These are phyloP conservation scores for Augochlorella aurata DNA, from an alignment of 2,888 invertebrate genomes.

Conservation along the genomic window DNA sequence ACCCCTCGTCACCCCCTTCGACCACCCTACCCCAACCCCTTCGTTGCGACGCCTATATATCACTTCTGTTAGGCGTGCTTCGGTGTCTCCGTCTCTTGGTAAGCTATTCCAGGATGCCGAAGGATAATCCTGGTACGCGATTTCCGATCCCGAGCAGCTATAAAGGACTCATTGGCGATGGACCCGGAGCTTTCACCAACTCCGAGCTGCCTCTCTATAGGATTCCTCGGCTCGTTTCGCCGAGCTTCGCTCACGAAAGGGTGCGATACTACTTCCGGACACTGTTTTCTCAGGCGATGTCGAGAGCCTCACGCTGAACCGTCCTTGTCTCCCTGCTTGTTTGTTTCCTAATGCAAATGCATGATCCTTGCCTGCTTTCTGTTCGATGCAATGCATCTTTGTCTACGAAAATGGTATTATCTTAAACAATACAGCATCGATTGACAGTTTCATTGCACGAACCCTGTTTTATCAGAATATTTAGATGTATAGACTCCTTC, in stretches of 20 bases:
- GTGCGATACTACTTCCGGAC: constrained; percentile 25
- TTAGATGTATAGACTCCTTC: background rate
- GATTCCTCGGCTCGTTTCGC: constrained; percentile 25
- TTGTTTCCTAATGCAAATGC: background rate
- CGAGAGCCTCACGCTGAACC: background rate
- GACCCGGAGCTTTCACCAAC: constrained; percentile 33
- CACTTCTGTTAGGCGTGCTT: constrained; percentile 33
- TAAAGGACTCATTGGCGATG: constrained; percentile 44
- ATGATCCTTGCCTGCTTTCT: background rate
- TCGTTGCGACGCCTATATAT: constrained; percentile 15
- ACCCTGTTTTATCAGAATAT: background rate
- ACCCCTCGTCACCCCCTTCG: constrained; percentile 3
- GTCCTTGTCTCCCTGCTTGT: background rate
- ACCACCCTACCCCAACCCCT: background rate
- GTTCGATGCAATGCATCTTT: background rate
- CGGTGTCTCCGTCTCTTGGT: constrained; percentile 47
- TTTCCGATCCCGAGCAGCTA: constrained; percentile 57
- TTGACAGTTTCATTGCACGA: background rate
- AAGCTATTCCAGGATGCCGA: constrained; percentile 53
- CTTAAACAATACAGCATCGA: background rate
- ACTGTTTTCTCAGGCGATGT: background rate
- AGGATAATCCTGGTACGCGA: constrained; percentile 65
- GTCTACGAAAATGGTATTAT: background rate
- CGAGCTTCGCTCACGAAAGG: constrained; percentile 7
- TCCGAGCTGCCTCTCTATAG: constrained; percentile 41